A percentile compares a stretch with the other conserved stretches of the same genome.
Evolutionary conservation across 2,113 vertebrate species (phyloP).

Genomic region (Aegypius monachus): DNA sequence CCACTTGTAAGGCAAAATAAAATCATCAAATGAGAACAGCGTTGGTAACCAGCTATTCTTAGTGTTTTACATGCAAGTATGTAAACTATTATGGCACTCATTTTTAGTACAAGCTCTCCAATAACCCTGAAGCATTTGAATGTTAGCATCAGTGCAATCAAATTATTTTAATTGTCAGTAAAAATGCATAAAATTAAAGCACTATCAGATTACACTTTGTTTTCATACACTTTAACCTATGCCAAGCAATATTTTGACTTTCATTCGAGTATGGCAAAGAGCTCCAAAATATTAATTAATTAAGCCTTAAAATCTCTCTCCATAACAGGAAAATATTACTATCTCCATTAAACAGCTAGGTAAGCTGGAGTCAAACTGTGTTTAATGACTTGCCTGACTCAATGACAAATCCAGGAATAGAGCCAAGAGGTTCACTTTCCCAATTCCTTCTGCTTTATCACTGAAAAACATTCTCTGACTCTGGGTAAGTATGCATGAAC

Average conservation of each 20-base stretch:
- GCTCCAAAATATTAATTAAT: constrained; percentile 25
- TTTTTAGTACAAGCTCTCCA: not conserved
- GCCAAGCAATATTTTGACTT: constrained; percentile 25
- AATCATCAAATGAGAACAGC: not conserved
- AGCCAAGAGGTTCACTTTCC: constrained; percentile 35
- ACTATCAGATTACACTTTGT: not conserved
- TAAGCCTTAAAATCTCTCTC: constrained; percentile 16
- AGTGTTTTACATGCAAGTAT: not conserved
- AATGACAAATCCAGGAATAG: constrained; percentile 28
- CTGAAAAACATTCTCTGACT: not conserved
- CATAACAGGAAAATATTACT: not conserved
- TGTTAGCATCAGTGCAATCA: not conserved
- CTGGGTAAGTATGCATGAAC: not conserved
- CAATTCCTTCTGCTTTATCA: constrained; percentile 41
- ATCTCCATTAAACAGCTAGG: constrained; percentile 50
- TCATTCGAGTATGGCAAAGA: not conserved
- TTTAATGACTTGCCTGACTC: constrained; percentile 21
- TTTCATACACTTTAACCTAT: not conserved
- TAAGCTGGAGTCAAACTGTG: constrained; percentile 14
- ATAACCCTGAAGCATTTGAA: not conserved
- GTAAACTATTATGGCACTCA: not conserved
- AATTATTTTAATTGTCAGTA: not conserved
- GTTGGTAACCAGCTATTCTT: not conserved
- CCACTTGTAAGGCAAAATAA: not conserved
- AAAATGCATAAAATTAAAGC: constrained; percentile 9